Evolutionary conservation across 2,888 invertebrate genomes (phyloP), one percentile per base, ranked within the genome.

Genomic region (Oscheius onirici): DNA sequence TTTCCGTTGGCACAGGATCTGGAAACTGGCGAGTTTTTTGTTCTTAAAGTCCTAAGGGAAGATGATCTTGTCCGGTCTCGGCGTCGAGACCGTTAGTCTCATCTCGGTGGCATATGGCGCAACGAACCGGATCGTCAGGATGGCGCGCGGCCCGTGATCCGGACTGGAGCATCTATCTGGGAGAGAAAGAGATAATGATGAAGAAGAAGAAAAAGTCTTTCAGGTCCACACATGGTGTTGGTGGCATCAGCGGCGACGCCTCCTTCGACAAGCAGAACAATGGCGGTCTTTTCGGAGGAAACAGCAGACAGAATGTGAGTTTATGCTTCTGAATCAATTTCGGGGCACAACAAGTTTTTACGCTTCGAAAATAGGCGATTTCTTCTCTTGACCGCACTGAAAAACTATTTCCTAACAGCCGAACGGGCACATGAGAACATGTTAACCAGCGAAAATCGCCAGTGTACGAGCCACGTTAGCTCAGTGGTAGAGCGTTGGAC

Each of bases 171-270:
- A 34, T 3, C 34, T 34, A 34, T 34, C 34, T 6, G 34, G 34
- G 34, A 34, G 34, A 34, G 34, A 34, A 34, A 34, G 34, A 49
- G 49, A 17, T 49, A 49, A 17, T 49, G 34, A 34, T 34, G 34
- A 34, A 34, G 34, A 34, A 34, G 34, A 34, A 8, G 8, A n/a
- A n/a, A n/a, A 8, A 22, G 20, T 66, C 15, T 28, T 81, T 52
- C 74, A 82, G 83, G 83, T 81, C 82, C 8, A 83, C 82, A 15
- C 74, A 79, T 73, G 83, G 83, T 40, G 84, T 84, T 61, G 84
- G 84, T n/a, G 84, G 84, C 43, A 78, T 83, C 73, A 80, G 83
- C 24, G 78, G 79, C 2, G 83, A 83, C 66, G 74, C 71, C 51
- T 80, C 75, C 49, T 73, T 78, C 71, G 80, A 82, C 70, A 81